Evolutionary conservation across 2,797 vertebrate genomes (phyloP), one percentile per base, ranked within the genome.

Genomic region (Danio albolineatus): DNA sequence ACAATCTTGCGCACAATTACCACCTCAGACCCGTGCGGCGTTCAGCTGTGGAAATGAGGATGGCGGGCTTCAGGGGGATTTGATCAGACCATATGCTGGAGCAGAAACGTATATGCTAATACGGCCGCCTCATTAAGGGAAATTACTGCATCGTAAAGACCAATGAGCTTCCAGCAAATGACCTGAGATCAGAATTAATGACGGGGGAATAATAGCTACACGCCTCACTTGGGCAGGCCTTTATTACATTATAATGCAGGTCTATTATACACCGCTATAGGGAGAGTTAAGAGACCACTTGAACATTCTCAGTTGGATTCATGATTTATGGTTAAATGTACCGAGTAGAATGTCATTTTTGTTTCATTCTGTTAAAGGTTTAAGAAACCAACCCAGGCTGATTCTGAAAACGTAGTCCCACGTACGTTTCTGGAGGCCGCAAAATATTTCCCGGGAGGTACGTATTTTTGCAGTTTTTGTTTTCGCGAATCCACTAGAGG

Each of bases 181-280:
- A 46, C 41, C 54, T 12, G 66, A 13, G 71, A 28, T 57, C 19
- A 59, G 54, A 73, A 59, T 57, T 73, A 73, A 73, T 46, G 14
- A 73, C 36, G 56, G 41, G 19, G 13, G 54, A 59, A 56, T 19
- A 54, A 71, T 39, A 21, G 69, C 12, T 6, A 43, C n/a, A 54
- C 41, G 12, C 38, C 38, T 71, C 7, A 56, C 12, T 41, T 56
- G n/a, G 12, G 12, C n/a, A 21, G 49, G 10, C 10, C 38, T 56
- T 70, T 4, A 19, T 70, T 36, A 49, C 8, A 49, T 49, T 28
- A 28, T 28, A 28, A 28, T 28, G 28, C 28, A 28, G 28, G 28
- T 28, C 28, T 28, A 28, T 28, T 28, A 28, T 28, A 28, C 28
- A 28, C 28, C 28, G 28, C 28, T 28, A 28, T 28, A 3, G 28